Percentiles rank a stretch among this genome's conserved stretches.
Evolutionary conservation across 2,797 vertebrate species (phyloP).

Genomic region (Thripadectes ignobilis): DNA sequence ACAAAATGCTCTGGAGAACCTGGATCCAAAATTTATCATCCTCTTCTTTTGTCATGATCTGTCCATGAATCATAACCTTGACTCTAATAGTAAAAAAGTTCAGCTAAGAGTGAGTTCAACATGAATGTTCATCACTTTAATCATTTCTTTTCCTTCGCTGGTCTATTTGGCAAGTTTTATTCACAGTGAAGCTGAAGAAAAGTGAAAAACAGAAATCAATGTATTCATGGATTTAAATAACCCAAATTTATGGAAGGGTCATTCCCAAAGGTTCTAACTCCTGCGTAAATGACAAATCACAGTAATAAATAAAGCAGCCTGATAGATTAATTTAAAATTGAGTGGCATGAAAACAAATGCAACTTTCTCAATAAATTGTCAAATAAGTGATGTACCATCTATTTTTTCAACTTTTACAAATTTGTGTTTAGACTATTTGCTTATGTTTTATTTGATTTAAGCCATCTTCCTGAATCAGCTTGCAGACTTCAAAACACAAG

Average conservation of each 20-base stretch:
- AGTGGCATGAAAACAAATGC: neutral
- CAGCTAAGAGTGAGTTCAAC: neutral
- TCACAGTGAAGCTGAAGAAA: neutral
- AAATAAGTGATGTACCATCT: neutral
- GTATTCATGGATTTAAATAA: slow-evolving; percentile 23
- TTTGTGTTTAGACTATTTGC: neutral
- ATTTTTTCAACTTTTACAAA: neutral
- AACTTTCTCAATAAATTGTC: neutral
- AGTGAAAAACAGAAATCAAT: neutral
- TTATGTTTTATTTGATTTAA: neutral
- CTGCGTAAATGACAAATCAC: neutral
- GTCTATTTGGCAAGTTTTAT: neutral
- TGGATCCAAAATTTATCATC: neutral
- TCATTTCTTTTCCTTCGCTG: neutral
- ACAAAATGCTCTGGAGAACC: neutral
- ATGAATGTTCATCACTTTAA: neutral
- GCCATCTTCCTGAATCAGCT: neutral
- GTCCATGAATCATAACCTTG: neutral
- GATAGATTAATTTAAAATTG: neutral
- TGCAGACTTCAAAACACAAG: neutral
- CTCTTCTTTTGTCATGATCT: neutral
- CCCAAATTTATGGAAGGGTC: neutral
- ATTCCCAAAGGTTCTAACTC: neutral
- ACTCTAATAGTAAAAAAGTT: neutral
- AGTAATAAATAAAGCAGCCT: slow-evolving; percentile 1